These are phyloP conservation scores for Saturnia japonica DNA, from an alignment of 2,888 invertebrate genomes.

Conservation along the genomic window DNA sequence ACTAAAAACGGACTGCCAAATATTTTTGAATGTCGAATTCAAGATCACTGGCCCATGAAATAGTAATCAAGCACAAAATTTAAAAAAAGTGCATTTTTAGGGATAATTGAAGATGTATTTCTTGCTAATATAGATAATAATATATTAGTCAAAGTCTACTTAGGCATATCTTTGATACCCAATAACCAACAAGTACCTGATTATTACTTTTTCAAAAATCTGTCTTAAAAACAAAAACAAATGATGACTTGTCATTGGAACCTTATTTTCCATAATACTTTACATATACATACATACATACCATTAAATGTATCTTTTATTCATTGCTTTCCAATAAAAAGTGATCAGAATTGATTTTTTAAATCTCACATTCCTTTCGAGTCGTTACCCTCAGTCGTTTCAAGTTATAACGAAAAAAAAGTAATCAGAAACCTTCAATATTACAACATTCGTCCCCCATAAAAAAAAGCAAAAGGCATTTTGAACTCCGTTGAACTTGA, in stretches of 20 bases:
- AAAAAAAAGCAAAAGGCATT: conserved; percentile 12
- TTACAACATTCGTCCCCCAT: conserved; percentile 16
- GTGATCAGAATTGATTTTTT: conserved; percentile 10
- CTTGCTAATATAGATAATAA: too few relatives aligned
- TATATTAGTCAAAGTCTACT: too few relatives aligned
- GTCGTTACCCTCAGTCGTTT: conserved; percentile 16
- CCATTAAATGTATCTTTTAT: background rate
- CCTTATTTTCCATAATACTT: conserved; percentile 2
- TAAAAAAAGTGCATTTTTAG: too few relatives aligned
- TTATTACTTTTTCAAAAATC: background rate
- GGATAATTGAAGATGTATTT: too few relatives aligned
- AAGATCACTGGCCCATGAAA: too few relatives aligned
- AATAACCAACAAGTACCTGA: background rate
- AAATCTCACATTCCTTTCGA: conserved; percentile 11
- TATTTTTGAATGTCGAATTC: too few relatives aligned
- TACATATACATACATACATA: background rate
- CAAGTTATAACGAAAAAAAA: conserved; percentile 14
- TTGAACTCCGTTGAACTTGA: conserved; percentile 26
- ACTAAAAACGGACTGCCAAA: too few relatives aligned
- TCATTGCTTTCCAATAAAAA: conserved; percentile 12
- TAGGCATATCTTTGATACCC: background rate
- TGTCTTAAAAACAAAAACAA: background rate
- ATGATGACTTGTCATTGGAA: background rate
- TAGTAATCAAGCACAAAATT: too few relatives aligned
- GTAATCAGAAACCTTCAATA: conserved; percentile 15